Evolutionary conservation across 1,140 invertebrate species (phyloP).

Genomic region (Cephus cinctus): DNA sequence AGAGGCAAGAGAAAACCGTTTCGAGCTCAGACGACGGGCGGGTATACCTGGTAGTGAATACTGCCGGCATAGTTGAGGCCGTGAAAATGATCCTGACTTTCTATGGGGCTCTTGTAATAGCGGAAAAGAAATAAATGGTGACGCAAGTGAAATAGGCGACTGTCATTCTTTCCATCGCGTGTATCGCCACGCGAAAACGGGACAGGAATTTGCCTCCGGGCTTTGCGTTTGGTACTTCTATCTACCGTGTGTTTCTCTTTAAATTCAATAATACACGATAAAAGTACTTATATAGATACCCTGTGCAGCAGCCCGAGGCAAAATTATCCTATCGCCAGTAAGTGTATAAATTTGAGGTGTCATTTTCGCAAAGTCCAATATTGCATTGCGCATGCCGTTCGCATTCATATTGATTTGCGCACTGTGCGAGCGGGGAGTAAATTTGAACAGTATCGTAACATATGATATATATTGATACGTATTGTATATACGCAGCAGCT

Average conservation of each 20-base stretch:
- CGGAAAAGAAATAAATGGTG: too few species aligned
- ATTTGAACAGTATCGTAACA: too few species aligned
- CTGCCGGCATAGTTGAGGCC: too few species aligned
- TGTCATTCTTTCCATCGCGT: background rate
- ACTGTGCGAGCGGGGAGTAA: conserved; percentile 14
- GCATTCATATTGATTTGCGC: conserved; percentile 46
- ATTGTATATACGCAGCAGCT: too few species aligned
- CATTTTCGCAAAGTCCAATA: conserved; percentile 30
- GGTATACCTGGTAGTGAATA: too few species aligned
- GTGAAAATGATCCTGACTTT: too few species aligned
- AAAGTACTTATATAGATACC: too few species aligned
- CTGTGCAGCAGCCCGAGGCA: background rate
- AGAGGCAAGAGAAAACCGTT: background rate
- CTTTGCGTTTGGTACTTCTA: too few species aligned
- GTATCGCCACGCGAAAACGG: background rate
- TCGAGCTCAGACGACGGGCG: too few species aligned
- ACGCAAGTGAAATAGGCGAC: background rate
- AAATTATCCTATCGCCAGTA: background rate
- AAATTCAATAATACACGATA: conserved; percentile 5
- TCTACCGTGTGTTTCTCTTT: too few species aligned
- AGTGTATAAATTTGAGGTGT: conserved; percentile 32
- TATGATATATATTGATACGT: too few species aligned
- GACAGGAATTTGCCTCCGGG: background rate
- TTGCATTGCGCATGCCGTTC: conserved; percentile 44
- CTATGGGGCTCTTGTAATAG: too few species aligned